Evolutionary conservation across 2,888 invertebrate species (phyloP), one percentile per base, ranked within the genome.

Genomic region (Drosophila kambysellisi): DNA sequence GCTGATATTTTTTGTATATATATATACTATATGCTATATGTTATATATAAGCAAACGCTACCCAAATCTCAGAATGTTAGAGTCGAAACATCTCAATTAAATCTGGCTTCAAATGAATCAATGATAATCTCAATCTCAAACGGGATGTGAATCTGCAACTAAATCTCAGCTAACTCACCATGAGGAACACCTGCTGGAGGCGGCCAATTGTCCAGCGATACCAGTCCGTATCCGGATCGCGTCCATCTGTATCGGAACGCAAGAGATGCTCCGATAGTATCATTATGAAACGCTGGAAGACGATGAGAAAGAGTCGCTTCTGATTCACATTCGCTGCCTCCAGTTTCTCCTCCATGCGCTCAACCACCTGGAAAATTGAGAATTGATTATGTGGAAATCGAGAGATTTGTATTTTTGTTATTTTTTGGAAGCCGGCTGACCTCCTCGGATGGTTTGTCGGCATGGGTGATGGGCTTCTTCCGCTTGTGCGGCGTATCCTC

Each of bases 241-340:
- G 95, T 17, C 97, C 98, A 94, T 99, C 98, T 1, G 98, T 97
- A 93, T 99, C 99, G 92, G 97, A 97, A 70, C 97, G 95, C 62
- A 98, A 97, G 88, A 99, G 95, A 94, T 99, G 99, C 93, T 99
- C 99, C 0, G 98, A 98, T 79, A 99, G 94, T 86, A 99, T 97
- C 97, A 99, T 99, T 82, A 99, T 99, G 94, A 99, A 99, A 71
- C 99, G 95, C 95, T 99, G 99, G 94, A 99, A 99, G 88, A 99
- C 98, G 92, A 99, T 98, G 75, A 99, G 95, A 93, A 99, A 99
- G 76, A 99, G 94, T 91, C 98, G 97, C 94, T 99, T 99, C 94
- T 99, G 98, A 94, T 99, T 98, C 79, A 98, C 98, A 94, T 98
- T 98, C 0, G 98, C 98, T 4, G 97, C 96, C 93, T 99, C 99